Evolutionary conservation across 2,113 vertebrate species (phyloP), one percentile per base, ranked within the genome.

Genomic region (Mormoops blainvillei): DNA sequence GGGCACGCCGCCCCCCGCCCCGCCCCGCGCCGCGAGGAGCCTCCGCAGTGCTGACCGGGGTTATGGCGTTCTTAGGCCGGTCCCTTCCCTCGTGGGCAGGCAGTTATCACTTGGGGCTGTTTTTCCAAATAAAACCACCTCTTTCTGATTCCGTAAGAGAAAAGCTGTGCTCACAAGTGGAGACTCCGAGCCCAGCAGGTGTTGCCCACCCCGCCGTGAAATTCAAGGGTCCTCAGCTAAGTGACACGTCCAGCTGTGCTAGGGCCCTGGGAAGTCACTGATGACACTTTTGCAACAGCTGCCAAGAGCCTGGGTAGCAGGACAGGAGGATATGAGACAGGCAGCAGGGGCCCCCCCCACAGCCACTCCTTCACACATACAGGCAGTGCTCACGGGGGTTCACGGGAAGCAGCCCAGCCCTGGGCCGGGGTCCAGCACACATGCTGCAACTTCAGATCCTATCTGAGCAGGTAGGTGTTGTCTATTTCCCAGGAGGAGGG

Each of bases 381-480:
- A 70, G 73, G 63, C 22, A 1, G 24, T 14, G 50, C 31, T 67
- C 77, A 52, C 1, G 28, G 56, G 82, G 52, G 11, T n/a, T 63
- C 94, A 56, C 83, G 65, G 83, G 89, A 92, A 92, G 88, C 54
- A 90, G 94, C 36, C 33, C 31, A 54, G 63, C 85, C 74, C 89
- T 38, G 18, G 88, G 22, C 70, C 19, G 12, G 77, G 1, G 85
- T 85, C 89, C 65, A 31, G 82, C 52, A 91, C 56, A 31, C 31
- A 2, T 15, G 87, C 1, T 2, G 1, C 63, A 70, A 92, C 63
- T 68, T 74, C 86, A 36, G 70, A 26, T 3, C 28, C 14, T 8
- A 2, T 16, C 28, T 2, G 52, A 63, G 65, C 54, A 56, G 81
- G 50, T 33, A 54, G 77, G 71, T 85, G 48, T 0, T 74, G 36